Evolutionary conservation across 2,113 vertebrate genomes (phyloP).

Genomic region (Petrocephalus zakoni): DNA sequence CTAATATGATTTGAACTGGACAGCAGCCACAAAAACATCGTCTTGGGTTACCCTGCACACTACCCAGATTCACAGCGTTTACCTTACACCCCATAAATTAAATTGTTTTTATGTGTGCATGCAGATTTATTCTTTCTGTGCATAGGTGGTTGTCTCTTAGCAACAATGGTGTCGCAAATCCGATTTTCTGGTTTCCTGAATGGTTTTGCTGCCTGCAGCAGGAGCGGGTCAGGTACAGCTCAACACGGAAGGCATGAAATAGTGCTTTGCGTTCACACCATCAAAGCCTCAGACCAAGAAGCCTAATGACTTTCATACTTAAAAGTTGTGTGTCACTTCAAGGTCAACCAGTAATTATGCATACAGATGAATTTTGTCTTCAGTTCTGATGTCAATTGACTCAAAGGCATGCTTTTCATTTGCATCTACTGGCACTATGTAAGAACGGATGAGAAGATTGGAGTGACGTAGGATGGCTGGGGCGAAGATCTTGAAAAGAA

Average conservation of each 20-base stretch:
- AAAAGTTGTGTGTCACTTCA: not conserved
- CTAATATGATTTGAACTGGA: not conserved
- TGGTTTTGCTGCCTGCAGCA: not conserved
- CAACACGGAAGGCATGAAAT: not conserved
- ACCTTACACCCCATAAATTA: not conserved
- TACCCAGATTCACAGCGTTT: not conserved
- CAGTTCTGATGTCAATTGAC: not conserved
- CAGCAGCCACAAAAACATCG: not conserved
- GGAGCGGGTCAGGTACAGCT: not conserved
- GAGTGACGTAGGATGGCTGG: not conserved
- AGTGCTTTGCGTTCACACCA: not conserved
- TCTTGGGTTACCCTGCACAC: not conserved
- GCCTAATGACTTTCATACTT: not conserved
- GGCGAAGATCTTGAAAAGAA: not conserved
- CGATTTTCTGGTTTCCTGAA: not conserved
- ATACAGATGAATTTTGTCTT: not conserved
- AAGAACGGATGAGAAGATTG: not conserved
- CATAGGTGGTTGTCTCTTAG: not conserved
- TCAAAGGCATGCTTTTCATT: not conserved
- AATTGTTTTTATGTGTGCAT: not conserved
- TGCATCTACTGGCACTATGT: too few relatives aligned
- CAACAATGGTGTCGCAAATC: not conserved
- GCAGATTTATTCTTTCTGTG: not conserved
- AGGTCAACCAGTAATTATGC: not conserved
- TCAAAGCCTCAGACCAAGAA: not conserved